Evolutionary conservation across 1,140 invertebrate species (phyloP).

Genomic region (Cylas formicarius): DNA sequence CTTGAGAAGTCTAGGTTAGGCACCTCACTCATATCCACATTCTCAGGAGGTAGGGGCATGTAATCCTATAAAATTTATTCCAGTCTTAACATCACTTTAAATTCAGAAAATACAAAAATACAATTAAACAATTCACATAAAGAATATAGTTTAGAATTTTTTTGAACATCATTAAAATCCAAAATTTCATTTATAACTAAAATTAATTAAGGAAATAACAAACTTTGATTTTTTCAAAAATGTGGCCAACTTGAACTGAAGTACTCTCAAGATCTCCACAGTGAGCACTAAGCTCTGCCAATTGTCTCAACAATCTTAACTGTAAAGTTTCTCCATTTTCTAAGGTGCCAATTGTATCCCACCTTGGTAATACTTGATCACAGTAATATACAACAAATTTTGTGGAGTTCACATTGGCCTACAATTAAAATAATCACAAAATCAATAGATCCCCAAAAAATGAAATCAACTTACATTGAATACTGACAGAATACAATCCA

Average conservation of each 20-base stretch:
- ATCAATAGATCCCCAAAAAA: not conserved
- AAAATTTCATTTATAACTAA: constrained; percentile 1
- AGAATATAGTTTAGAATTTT: too few relatives aligned
- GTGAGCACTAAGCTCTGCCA: constrained; percentile 77
- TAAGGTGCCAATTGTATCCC: constrained; percentile 49
- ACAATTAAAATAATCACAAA: constrained; percentile 27
- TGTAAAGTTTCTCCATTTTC: constrained; percentile 64
- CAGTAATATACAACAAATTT: constrained; percentile 83
- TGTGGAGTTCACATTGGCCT: constrained; percentile 82
- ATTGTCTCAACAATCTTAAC: constrained; percentile 75
- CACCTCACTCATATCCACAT: constrained; percentile 51
- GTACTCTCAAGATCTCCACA: constrained; percentile 69
- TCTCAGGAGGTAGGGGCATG: constrained; percentile 71
- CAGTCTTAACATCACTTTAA: too few relatives aligned
- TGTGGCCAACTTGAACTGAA: constrained; percentile 62
- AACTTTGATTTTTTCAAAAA: constrained; percentile 76
- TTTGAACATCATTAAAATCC: not conserved
- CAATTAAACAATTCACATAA: too few relatives aligned
- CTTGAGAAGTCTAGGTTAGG: constrained; percentile 85
- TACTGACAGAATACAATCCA: constrained; percentile 74
- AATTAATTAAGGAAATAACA: constrained; percentile 32
- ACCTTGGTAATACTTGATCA: constrained; percentile 69
- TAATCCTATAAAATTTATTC: constrained; percentile 62
- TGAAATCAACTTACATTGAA: constrained; percentile 69
- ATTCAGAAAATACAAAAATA: too few relatives aligned